A percentile compares a stretch with the other conserved stretches of the same genome.
These are phyloP conservation scores for Piaya cayana DNA, from an alignment of 2,113 vertebrate species.

Conservation along the genomic window DNA sequence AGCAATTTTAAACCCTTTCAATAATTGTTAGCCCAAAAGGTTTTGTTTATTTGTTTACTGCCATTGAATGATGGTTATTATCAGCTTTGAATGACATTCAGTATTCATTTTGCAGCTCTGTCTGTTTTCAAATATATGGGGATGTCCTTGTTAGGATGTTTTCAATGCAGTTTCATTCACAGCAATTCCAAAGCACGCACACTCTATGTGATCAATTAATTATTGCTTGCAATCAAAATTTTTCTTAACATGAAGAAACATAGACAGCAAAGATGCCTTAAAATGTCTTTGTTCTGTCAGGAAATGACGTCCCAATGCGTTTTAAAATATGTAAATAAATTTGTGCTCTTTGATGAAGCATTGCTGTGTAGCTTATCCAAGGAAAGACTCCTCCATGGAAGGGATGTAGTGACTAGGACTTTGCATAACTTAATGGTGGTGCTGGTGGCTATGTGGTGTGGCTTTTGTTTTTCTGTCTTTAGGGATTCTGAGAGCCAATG, in stretches of 20 bases:
- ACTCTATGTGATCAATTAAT: constrained; percentile 47
- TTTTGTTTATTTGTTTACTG: constrained; percentile 67
- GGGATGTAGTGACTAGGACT: background rate
- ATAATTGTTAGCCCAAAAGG: constrained; percentile 52
- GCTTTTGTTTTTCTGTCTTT: background rate
- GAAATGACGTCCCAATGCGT: constrained; percentile 9
- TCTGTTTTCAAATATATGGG: constrained; percentile 54
- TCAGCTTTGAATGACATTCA: constrained; percentile 54
- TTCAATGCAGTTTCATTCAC: constrained; percentile 35
- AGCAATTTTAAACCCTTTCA: constrained; percentile 55
- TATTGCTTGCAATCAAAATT: constrained; percentile 29
- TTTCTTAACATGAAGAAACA: background rate
- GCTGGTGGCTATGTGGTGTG: background rate
- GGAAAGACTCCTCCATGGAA: background rate
- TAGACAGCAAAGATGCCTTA: constrained; percentile 12
- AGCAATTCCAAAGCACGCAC: constrained; percentile 19
- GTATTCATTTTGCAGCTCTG: constrained; percentile 45
- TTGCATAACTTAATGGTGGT: background rate
- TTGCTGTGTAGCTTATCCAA: background rate
- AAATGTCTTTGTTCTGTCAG: constrained; percentile 39
- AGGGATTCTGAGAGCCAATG: background rate
- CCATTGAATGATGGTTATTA: constrained; percentile 52
- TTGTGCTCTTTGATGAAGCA: background rate
- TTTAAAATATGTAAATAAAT: constrained; percentile 30
- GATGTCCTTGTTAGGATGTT: constrained; percentile 50